These are phyloP conservation scores for Aporophyla nigra DNA, from an alignment of 2,888 invertebrate species.

Conservation along the genomic window DNA sequence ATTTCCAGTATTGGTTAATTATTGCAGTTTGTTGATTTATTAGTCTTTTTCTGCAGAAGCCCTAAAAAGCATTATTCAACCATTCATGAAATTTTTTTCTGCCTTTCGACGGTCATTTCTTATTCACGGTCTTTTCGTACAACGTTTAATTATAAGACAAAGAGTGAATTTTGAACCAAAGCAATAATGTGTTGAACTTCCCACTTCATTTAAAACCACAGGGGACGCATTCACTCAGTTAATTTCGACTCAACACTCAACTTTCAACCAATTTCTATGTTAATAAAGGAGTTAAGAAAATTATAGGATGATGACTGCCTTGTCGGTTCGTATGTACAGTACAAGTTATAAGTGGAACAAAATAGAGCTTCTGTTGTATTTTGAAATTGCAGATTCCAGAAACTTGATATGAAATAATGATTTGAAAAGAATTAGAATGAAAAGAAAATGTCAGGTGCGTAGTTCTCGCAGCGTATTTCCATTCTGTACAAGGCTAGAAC, in stretches of 20 bases:
- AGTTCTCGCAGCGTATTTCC: too few species aligned
- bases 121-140: background rate
- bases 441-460: too few species aligned
- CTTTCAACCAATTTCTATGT: conserved; percentile 60
- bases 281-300: conserved; percentile 60
- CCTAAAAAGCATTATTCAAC: too few species aligned
- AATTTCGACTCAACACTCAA: conserved; percentile 60
- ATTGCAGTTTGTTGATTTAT: conserved; percentile 1
- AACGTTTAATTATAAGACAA: conserved; percentile 19
- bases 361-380: background rate
- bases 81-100: too few species aligned
- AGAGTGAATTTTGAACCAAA: conserved; percentile 21
- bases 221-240: conserved; percentile 53
- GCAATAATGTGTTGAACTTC: conserved; percentile 53
- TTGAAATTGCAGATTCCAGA: background rate
- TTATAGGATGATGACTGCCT: conserved; percentile 52
- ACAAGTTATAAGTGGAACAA: conserved; percentile 12
- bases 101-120: too few species aligned
- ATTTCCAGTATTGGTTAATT: background rate
- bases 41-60: background rate
- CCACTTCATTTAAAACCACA: conserved; percentile 58
- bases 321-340: conserved; percentile 12
- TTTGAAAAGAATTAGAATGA: background rate
- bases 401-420: background rate
- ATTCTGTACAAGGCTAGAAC: too few species aligned